A percentile compares a stretch with the other conserved stretches of the same genome.
Conservation (phyloP, 2,113 vertebrate species). For the Microtus richardsoni region DNA sequence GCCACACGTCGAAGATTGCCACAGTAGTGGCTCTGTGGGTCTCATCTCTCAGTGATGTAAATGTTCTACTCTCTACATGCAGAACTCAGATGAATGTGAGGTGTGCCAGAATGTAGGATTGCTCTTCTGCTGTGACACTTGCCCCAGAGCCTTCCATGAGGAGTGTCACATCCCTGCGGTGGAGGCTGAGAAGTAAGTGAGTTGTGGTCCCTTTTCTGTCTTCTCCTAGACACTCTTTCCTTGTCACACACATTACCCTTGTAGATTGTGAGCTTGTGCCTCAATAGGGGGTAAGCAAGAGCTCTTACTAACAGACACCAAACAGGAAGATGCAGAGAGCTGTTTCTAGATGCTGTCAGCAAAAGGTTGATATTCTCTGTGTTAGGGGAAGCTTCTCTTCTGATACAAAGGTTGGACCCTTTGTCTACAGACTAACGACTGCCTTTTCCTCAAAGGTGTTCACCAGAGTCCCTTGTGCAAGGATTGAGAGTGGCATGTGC, state of each 20-base stretch:
- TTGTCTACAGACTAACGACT: not conserved
- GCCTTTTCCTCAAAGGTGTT: not conserved
- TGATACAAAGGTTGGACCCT: not conserved
- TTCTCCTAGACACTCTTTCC: not conserved
- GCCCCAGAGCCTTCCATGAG: no score
- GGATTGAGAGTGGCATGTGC: no score
- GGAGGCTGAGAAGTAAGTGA: conserved; percentile 72
- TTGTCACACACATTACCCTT: not conserved
- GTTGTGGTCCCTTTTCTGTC: not conserved
- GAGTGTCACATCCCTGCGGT: conserved; percentile 67
- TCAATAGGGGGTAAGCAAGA: not conserved
- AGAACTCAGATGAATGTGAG: no score
- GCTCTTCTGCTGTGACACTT: no score
- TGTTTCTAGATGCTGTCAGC: not conserved
- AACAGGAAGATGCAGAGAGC: not conserved
- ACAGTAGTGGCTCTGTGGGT: no score
- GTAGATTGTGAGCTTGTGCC: not conserved
- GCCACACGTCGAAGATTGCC: no score
- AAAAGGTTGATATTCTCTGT: not conserved
- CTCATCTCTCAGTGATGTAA: no score
- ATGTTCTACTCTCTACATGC: no score
- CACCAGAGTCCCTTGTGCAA: not conserved
- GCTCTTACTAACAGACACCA: not conserved
- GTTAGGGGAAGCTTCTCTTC: not conserved
- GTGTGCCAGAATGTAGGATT: no score